These are phyloP conservation scores for Aphelenchoides besseyi DNA, from an alignment of 1,140 invertebrate genomes.

Conservation along the genomic window DNA sequence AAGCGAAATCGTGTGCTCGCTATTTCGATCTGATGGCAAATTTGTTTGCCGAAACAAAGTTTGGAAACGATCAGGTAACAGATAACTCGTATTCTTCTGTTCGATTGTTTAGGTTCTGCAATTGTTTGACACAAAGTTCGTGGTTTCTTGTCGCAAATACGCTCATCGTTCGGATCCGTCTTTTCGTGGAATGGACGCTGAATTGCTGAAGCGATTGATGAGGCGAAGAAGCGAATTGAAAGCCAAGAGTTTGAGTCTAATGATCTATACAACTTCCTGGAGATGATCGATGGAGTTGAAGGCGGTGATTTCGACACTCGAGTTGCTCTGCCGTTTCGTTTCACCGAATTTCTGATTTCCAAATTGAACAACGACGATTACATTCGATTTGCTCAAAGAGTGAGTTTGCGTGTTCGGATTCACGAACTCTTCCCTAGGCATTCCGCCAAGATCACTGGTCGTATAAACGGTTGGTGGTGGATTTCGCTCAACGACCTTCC, in stretches of 20 bases:
- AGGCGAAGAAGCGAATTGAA: not conserved
- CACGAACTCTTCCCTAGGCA: constrained; percentile 1
- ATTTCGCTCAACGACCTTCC: not conserved
- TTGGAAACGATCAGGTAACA: constrained; percentile 8
- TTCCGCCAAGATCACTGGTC: not conserved
- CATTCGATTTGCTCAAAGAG: not conserved
- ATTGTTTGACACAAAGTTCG: not conserved
- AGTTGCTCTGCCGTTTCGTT: not conserved
- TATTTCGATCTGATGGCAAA: not conserved
- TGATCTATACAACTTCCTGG: not conserved
- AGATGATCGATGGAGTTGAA: not conserved
- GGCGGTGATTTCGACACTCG: constrained; percentile 13
- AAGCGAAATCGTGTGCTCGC: constrained; percentile 6
- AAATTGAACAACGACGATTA: not conserved
- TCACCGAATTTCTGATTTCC: constrained; percentile 6
- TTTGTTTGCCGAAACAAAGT: not conserved
- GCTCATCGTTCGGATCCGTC: constrained; percentile 8
- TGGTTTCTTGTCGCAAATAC: not conserved
- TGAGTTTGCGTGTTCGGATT: not conserved
- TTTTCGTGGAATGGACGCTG: not conserved
- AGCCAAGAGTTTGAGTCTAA: not conserved
- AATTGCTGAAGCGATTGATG: not conserved
- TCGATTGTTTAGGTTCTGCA: too few relatives aligned
- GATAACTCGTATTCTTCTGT: too few relatives aligned
- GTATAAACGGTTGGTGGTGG: not conserved